These are phyloP conservation scores for Tetragonisca angustula DNA, from an alignment of 2,888 invertebrate species.

Conservation along the genomic window DNA sequence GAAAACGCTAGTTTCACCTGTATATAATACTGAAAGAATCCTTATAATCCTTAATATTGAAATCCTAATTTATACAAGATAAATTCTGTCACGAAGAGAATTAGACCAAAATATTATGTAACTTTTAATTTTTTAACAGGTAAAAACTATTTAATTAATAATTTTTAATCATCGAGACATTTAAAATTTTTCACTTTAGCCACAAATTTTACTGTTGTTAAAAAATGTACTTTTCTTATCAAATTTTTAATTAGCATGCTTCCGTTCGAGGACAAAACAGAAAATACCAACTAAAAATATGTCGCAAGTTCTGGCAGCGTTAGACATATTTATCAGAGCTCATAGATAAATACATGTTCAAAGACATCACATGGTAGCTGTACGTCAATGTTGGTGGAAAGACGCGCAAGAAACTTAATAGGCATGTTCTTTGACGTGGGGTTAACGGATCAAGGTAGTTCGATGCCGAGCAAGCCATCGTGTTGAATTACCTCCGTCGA, in stretches of 20 bases:
- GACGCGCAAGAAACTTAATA: slow-evolving; percentile 71
- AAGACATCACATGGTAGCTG: slow-evolving; percentile 22
- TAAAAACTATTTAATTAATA: background rate
- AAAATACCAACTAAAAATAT: background rate
- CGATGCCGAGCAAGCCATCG: slow-evolving; percentile 55
- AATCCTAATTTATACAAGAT: background rate
- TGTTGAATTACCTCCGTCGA: slow-evolving; percentile 57
- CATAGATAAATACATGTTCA: background rate
- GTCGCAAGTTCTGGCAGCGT: background rate
- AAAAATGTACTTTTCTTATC: background rate
- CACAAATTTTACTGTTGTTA: background rate
- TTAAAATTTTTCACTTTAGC: background rate
- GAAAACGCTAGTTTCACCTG: background rate
- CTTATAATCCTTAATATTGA: no score
- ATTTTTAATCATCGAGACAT: background rate
- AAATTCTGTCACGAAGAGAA: background rate
- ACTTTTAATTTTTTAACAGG: background rate
- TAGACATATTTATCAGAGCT: slow-evolving; percentile 1
- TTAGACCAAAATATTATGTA: background rate
- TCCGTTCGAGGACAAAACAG: no score
- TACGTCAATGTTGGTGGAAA: slow-evolving; percentile 7
- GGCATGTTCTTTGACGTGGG: slow-evolving; percentile 68
- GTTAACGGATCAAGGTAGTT: slow-evolving; percentile 79
- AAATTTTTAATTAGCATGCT: background rate
- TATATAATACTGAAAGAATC: background rate